A percentile compares a stretch with the other conserved stretches of the same genome.
Conservation (phyloP, 2,888 invertebrate genomes). For the Callyntrura sp. region DNA sequence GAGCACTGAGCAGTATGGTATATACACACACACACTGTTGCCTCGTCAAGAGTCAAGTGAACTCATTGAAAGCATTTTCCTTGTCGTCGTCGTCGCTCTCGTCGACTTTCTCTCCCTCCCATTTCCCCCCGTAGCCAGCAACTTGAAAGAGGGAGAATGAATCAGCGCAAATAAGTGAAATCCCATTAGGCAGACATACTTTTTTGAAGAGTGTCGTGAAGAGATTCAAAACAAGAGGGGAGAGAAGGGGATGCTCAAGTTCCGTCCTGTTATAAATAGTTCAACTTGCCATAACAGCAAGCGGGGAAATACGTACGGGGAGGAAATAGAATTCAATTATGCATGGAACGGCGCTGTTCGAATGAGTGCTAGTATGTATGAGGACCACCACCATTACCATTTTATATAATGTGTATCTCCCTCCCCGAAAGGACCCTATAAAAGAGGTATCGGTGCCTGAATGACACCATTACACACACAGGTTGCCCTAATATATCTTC, state of each 20-base stretch:
- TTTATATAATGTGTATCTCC: too few relatives aligned
- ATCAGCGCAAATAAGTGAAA: constrained; percentile 52
- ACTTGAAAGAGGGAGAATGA: constrained; percentile 20
- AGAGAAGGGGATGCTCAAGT: background rate
- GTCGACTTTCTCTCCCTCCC: background rate
- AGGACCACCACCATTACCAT: background rate
- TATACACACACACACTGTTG: too few relatives aligned
- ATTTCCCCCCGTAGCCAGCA: background rate
- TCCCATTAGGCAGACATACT: constrained; percentile 33
- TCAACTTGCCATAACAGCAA: background rate
- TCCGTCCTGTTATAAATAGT: constrained; percentile 19
- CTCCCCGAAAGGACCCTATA: background rate
- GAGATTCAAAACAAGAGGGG: constrained; percentile 12
- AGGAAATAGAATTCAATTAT: constrained; percentile 57
- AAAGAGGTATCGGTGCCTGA: background rate
- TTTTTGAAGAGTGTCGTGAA: background rate
- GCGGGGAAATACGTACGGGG: background rate
- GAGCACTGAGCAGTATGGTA: too few relatives aligned
- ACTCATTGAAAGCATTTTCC: constrained; percentile 24
- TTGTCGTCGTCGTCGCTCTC: constrained; percentile 10
- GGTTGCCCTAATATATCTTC: background rate
- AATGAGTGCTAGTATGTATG: background rate
- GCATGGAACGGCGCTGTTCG: constrained; percentile 14
- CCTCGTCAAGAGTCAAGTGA: constrained; percentile 29
- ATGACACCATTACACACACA: constrained; percentile 7